Evolutionary conservation across 2,888 invertebrate species (phyloP), one percentile per base, ranked within the genome.

Genomic region (Lasioglossum zephyrum): DNA sequence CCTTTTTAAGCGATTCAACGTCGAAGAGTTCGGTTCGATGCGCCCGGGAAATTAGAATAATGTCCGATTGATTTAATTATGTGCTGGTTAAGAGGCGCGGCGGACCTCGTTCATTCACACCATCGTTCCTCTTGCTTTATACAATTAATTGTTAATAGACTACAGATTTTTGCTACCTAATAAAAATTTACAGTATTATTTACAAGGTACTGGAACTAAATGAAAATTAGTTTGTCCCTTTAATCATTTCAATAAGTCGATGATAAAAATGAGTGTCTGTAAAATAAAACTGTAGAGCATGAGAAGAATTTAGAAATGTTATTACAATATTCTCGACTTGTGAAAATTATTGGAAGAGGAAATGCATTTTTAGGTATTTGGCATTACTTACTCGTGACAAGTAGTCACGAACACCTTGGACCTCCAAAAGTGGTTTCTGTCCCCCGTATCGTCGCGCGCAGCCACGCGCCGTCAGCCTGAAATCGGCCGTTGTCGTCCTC

Each of bases 401-500:
- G 53, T 53, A 53, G 9, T 53, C n/a, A 1, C 53, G 22, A 9
- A 53, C 22, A 22, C 53, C 9, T n/a, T 8, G 53, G 3, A 53
- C 22, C n/a, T n/a, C n/a, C 0, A 2, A n/a, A n/a, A 53, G 9
- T n/a, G 53, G 9, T 53, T 3, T 53, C 53, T n/a, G n/a, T 22
- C n/a, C 53, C 22, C 8, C 9, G 3, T 3, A 31, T 18, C 18
- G 31, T 36, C 36, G 16, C 36, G 66, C 31, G 31, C 66, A 31
- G 44, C 26, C 26, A 41, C 13, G 49, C 60, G 36, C n/a, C 49
- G 60, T 69, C 85, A 76, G 76, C 82, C 81, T 83, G 73, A 78
- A 80, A 82, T 84, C 81, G 84, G 73, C 85, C 82, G 85, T 63
- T 31, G 85, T 87, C 87, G 87, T 31, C 63, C 63, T 63, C 63